A percentile compares a stretch with the other conserved stretches of the same genome.
Evolutionary conservation across 1,140 invertebrate species (phyloP).

Genomic region (Camponotus pennsylvanicus): DNA sequence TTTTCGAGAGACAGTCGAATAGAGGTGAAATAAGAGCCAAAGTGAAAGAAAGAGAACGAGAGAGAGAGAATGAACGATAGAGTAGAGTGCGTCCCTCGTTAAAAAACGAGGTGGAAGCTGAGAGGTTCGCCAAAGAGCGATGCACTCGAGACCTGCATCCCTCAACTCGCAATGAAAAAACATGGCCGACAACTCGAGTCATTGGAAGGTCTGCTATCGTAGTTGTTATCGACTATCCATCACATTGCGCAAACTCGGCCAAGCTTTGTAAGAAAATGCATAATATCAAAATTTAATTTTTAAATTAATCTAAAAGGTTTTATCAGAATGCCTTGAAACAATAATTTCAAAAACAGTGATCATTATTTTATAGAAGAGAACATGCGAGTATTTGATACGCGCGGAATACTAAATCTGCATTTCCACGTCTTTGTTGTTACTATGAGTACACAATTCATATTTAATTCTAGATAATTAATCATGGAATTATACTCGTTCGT

Average conservation of each 20-base stretch:
- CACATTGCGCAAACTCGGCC: slow-evolving; percentile 23
- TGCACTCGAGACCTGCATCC: slow-evolving; percentile 80
- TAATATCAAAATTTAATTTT: background rate
- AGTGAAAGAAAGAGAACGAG: slow-evolving; percentile 7
- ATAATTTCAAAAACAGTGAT: background rate
- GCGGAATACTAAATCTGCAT: background rate
- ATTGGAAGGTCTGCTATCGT: slow-evolving; percentile 66
- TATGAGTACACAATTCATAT: background rate
- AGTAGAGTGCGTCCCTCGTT: slow-evolving; percentile 73
- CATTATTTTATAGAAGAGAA: background rate
- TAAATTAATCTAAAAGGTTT: background rate
- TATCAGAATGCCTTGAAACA: background rate
- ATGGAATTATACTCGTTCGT: background rate
- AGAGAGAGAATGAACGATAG: slow-evolving; percentile 23
- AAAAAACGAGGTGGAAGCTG: slow-evolving; percentile 77
- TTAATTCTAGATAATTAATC: background rate
- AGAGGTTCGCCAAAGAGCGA: slow-evolving; percentile 78
- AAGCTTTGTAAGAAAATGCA: background rate
- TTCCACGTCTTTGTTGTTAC: background rate
- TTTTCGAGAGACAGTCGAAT: slow-evolving; percentile 36
- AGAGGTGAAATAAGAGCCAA: slow-evolving; percentile 45
- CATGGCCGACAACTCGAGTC: slow-evolving; percentile 76
- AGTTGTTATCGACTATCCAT: slow-evolving; percentile 73
- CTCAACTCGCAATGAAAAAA: slow-evolving; percentile 76
- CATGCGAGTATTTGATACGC: background rate